Base-by-base conservation (phyloP, 2,888 invertebrate genomes). In the Trachelus tabidus region DNA sequence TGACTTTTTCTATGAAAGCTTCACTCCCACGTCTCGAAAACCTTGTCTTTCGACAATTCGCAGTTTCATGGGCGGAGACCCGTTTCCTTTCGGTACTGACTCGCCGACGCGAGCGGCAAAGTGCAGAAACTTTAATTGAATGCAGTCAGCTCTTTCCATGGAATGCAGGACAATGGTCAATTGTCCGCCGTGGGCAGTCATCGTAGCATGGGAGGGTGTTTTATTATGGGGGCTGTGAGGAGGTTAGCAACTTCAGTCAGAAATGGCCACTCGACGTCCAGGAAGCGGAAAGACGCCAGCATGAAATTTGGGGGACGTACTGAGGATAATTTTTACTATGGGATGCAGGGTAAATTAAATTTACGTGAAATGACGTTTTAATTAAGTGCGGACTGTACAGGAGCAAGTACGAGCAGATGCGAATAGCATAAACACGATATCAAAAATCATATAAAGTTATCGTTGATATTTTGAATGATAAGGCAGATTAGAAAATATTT, bases 121-220 rank as follows among this genome's bases (percentile, higher is more conserved):
- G 86, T 86, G 88, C 85, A 87, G 87, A 88, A 89, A 89, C 87
- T 90, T 56, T 91, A 90, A 91, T 91, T 89, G 89, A 90, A 90
- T 56, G 56, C 56, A 56, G 85, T 86, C 83, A 80, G 84, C 83
- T 87, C 56, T 88, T 88, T 89, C 87, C 86, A 86, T 85, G 85
- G 85, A 82, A 82, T 79, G 75, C 56, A 80, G 84, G 81, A 90
- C 89, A 90, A 90, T 89, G 85, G 84, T 77, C 84, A 84, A 89
- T 90, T 88, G 88, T 90, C 80, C 81, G 83, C 77, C 78, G 81
- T 77, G 69, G 73, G 77, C 73, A 76, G 76, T 68, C 75, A 73
- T 71, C 81, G 81, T 81, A 79, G 79, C 82, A 83, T 82, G 87
- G 91, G 56, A 56, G 56, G 91, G 91, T 89, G 91, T 89, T 91